Base-by-base conservation (phyloP, 1,140 invertebrate species). In the Brachionus angularis region DNA sequence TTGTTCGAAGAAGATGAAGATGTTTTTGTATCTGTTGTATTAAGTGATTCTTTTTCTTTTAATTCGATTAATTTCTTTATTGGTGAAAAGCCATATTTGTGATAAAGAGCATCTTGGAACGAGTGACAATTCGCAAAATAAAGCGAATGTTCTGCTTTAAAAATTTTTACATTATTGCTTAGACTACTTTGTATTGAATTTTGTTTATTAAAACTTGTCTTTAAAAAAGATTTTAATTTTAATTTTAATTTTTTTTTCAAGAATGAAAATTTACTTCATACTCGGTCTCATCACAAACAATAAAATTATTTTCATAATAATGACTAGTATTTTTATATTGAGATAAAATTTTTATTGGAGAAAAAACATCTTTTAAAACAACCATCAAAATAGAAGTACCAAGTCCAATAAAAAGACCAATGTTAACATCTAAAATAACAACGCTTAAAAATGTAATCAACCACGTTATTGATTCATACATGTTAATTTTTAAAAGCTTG, bases 401-500 rank as follows among this genome's bases (percentile, higher is more conserved):
- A 16, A 73, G 31, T 8, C 61, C 72, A 23, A 72, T 29, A 44
- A 34, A 36, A 2, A 73, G 31, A 21, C 72, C 72, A 58, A 34
- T 16, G n/a, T 73, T 39, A 34, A 73, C 44, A 49, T 73, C 72
- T 3, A 73, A 25, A 4, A 72, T n/a, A 16, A 73, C 44, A 10
- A 34, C 33, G 25, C 14, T 27, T 1, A 70, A 23, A 34, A 73
- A 72, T 5, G 61, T 61, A 3, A 73, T 25, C 16, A 72, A 8
- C 64, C 64, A 73, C 23, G 69, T 58, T 58, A 58, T 34, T 16
- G 53, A 89, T 77, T 95, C 92, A 73, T 88, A 82, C 75, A 86
- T 87, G 33, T 90, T 91, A 21, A 91, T 80, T 75, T 83, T 85
- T 86, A 89, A 91, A 77, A 87, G 83, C 79, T 87, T 86, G 73